Evolutionary conservation across 1,140 invertebrate species (phyloP).

Genomic region (Aphidius gifuensis): DNA sequence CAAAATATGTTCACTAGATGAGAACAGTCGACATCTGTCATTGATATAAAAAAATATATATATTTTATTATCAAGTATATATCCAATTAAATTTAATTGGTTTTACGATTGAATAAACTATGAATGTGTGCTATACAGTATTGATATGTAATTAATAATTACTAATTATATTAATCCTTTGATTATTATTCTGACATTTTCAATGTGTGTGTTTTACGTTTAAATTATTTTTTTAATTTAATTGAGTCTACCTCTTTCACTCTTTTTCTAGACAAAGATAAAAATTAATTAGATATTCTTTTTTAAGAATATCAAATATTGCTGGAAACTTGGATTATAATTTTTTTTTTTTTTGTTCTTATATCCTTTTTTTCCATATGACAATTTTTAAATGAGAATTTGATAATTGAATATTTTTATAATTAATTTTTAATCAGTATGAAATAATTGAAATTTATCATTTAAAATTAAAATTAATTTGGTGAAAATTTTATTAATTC

Average conservation of each 20-base stretch:
- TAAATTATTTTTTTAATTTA: conserved; percentile 25
- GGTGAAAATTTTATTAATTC: too few relatives aligned
- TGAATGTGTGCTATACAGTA: conserved; percentile 21
- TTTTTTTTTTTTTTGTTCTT: too few relatives aligned
- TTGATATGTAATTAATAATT: conserved; percentile 23
- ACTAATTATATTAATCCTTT: conserved; percentile 24
- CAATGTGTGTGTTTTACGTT: conserved; percentile 29
- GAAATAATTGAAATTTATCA: too few relatives aligned
- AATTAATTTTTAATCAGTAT: too few relatives aligned
- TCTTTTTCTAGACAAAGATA: background rate
- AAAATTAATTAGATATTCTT: too few relatives aligned
- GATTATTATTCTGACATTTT: conserved; percentile 25
- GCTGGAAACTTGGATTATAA: too few relatives aligned
- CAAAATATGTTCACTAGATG: background rate
- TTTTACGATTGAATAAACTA: background rate
- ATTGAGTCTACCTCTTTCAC: conserved; percentile 25
- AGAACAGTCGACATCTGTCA: conserved; percentile 30
- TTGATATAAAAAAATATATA: conserved; percentile 4
- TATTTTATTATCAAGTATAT: background rate
- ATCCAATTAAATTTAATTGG: background rate
- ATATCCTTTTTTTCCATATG: too few relatives aligned
- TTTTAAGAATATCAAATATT: too few relatives aligned
- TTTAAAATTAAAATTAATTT: too few relatives aligned
- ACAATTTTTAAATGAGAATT: too few relatives aligned
- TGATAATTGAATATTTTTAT: too few relatives aligned